A percentile compares a stretch with the other conserved stretches of the same genome.
Evolutionary conservation across 2,888 invertebrate species (phyloP).

Genomic region (Polyploca ridens): DNA sequence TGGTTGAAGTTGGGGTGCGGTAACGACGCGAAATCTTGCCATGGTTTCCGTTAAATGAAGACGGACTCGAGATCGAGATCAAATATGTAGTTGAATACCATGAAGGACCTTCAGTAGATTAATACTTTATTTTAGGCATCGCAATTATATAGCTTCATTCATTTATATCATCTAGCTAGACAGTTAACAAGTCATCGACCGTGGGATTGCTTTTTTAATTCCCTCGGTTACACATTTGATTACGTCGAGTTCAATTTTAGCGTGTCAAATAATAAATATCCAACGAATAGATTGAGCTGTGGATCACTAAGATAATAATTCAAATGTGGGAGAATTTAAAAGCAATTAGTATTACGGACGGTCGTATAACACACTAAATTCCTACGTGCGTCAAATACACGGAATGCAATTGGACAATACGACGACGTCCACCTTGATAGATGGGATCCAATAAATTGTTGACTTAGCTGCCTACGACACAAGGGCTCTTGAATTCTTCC

Average conservation of each 20-base stretch:
- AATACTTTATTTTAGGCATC: neutral
- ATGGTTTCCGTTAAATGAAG: neutral
- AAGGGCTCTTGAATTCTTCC: slow-evolving; percentile 24
- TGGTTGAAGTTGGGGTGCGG: slow-evolving; percentile 35
- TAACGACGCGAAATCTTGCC: neutral
- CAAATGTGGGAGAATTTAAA: slow-evolving; percentile 14
- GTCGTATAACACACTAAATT: slow-evolving; percentile 54
- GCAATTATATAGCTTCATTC: slow-evolving; percentile 15
- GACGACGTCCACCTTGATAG: slow-evolving; percentile 60
- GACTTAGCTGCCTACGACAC: slow-evolving; percentile 48
- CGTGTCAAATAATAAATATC: neutral
- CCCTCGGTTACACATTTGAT: neutral
- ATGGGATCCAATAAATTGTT: slow-evolving; percentile 72
- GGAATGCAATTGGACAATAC: slow-evolving; percentile 75
- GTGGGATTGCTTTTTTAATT: slow-evolving; percentile 6
- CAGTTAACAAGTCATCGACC: slow-evolving; percentile 29
- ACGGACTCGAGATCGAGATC: neutral
- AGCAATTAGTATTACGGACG: slow-evolving; percentile 14
- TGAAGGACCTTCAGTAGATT: neutral
- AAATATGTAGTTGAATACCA: neutral
- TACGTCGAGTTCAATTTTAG: neutral
- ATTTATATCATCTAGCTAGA: slow-evolving; percentile 16
- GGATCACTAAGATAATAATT: too few species aligned
- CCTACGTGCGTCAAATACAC: slow-evolving; percentile 41
- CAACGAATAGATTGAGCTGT: neutral